Evolutionary conservation across 2,888 invertebrate genomes (phyloP).

Genomic region (Boloria selene): DNA sequence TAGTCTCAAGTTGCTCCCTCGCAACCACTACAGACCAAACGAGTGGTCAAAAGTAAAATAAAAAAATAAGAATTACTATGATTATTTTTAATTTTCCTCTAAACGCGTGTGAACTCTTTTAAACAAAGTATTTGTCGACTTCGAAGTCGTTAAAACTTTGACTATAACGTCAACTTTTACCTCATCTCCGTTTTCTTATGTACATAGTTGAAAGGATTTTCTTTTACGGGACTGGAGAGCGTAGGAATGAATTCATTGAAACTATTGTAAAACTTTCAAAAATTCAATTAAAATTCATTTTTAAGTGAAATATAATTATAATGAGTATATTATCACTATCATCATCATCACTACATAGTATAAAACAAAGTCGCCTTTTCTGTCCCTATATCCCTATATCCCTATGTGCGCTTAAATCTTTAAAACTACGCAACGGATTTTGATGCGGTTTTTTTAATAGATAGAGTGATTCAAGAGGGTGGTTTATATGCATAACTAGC

Average conservation of each 20-base stretch:
- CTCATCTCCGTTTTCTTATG: constrained; percentile 17
- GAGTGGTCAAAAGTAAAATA: background rate
- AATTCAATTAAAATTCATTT: background rate
- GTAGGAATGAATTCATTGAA: constrained; percentile 7
- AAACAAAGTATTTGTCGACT: constrained; percentile 12
- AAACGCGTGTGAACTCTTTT: constrained; percentile 8
- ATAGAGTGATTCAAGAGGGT: no score
- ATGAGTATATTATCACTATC: no score
- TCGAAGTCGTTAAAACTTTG: constrained; percentile 30
- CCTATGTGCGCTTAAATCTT: no score
- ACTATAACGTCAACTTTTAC: constrained; percentile 22
- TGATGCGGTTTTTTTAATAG: no score
- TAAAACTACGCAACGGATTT: no score
- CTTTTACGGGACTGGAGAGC: constrained; percentile 3
- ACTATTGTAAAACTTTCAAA: constrained; percentile 11
- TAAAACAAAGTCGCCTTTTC: no score
- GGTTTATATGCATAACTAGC: no score
- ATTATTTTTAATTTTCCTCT: constrained; percentile 2
- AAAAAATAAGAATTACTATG: background rate
- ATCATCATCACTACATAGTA: no score
- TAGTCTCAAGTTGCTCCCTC: no score
- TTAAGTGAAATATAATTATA: no score
- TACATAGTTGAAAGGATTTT: constrained; percentile 20
- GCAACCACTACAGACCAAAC: no score
- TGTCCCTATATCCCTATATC: no score